A percentile compares a stretch with the other conserved stretches of the same genome.
phyloP scores from a whole-genome alignment of 2,797 vertebrate genomes.

The Triplophysa yarkandensis region DNA sequence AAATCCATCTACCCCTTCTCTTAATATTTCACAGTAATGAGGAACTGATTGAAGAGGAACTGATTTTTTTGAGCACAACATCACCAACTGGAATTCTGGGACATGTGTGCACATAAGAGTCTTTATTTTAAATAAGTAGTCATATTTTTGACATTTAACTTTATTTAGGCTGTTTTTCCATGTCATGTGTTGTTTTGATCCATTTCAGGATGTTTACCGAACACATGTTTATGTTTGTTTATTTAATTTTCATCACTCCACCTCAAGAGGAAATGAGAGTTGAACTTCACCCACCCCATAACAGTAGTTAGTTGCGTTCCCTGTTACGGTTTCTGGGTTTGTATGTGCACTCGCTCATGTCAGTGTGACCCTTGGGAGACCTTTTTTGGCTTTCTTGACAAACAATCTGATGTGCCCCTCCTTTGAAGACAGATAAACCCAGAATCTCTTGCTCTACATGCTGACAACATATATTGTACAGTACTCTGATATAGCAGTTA shows the following conservation, averaged over 20 bases:
- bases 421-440: conserved; percentile 6
- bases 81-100: neutral
- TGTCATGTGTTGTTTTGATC: neutral
- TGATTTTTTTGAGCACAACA: conserved; percentile 20
- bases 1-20: neutral
- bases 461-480: neutral
- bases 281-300: conserved; percentile 43
- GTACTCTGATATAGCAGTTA: neutral
- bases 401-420: conserved; percentile 26
- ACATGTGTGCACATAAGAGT: neutral
- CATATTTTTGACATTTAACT: too few relatives aligned
- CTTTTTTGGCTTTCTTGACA: conserved; percentile 4
- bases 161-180: neutral
- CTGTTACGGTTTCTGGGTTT: conserved; percentile 18
- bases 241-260: conserved; percentile 42
- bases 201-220: conserved; percentile 26
- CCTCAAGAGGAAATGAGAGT: conserved; percentile 56
- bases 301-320: conserved; percentile 26
- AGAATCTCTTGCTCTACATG: neutral
- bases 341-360: conserved; percentile 17
- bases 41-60: too few relatives aligned
- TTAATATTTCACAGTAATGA: neutral
- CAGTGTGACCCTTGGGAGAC: conserved; percentile 34
- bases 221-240: conserved; percentile 52
- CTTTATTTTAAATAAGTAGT: neutral